phyloP scores from a whole-genome alignment of 2,113 vertebrate genomes.

The Zapus hudsonius region DNA sequence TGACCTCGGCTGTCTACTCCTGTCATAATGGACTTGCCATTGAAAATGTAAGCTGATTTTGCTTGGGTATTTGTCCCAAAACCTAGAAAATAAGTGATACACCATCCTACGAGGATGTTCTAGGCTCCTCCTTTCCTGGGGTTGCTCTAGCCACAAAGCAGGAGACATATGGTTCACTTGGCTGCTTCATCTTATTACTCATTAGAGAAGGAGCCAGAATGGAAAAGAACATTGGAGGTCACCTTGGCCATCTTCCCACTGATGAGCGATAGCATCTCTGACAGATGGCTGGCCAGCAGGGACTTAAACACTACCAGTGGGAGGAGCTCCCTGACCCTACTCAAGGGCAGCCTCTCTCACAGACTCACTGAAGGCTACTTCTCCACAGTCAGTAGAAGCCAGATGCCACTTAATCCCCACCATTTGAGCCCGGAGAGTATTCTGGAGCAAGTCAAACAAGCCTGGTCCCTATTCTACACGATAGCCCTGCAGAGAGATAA shows the following conservation, averaged over 20 bases:
- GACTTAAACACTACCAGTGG: background rate
- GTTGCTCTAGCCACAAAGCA: background rate
- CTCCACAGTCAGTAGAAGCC: background rate
- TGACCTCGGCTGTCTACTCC: too few relatives aligned
- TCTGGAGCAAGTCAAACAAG: background rate
- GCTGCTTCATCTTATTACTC: background rate
- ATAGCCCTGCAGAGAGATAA: background rate
- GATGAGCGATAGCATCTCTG: background rate
- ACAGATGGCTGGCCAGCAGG: constrained; percentile 17
- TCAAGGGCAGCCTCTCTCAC: background rate
- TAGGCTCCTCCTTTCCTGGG: background rate
- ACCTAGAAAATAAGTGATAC: background rate
- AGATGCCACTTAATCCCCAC: background rate
- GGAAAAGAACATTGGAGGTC: background rate
- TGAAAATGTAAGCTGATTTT: too few relatives aligned
- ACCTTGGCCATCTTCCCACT: background rate
- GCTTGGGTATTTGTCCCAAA: too few relatives aligned
- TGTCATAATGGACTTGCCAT: too few relatives aligned
- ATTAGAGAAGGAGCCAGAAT: background rate
- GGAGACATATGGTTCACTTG: background rate
- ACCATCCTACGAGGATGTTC: background rate
- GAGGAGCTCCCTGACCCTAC: background rate
- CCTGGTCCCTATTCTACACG: background rate
- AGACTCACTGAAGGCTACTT: background rate
- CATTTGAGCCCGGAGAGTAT: background rate